These are phyloP conservation scores for Tribolium madens DNA, from an alignment of 1,140 invertebrate species.

Conservation along the genomic window DNA sequence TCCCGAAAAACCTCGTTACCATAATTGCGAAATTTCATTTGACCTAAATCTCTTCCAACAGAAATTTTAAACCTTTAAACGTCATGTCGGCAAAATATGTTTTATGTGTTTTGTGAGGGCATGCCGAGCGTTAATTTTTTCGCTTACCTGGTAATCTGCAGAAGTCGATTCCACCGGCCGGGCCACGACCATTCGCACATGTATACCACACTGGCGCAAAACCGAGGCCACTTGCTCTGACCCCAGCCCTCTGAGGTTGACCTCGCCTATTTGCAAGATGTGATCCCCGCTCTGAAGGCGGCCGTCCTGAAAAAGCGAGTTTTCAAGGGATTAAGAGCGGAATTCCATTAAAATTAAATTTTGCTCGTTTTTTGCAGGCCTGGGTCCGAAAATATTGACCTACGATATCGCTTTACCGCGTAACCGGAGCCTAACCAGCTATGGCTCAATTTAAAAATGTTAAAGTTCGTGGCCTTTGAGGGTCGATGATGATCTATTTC, in stretches of 20 bases:
- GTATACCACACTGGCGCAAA: slow-evolving; percentile 83
- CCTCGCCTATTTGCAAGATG: slow-evolving; percentile 89
- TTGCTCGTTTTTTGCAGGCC: too few species aligned
- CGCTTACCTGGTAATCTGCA: slow-evolving; percentile 67
- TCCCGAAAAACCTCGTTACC: slow-evolving; percentile 10
- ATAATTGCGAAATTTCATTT: slow-evolving; percentile 20
- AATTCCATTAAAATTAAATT: too few species aligned
- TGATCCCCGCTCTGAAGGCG: slow-evolving; percentile 88
- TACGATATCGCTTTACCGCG: too few species aligned
- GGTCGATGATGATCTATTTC: slow-evolving; percentile 3
- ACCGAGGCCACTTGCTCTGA: slow-evolving; percentile 92
- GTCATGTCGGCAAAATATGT: neutral
- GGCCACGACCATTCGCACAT: slow-evolving; percentile 87
- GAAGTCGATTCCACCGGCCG: slow-evolving; percentile 75
- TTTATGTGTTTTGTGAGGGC: too few species aligned
- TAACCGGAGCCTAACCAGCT: too few species aligned
- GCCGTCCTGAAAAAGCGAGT: slow-evolving; percentile 75
- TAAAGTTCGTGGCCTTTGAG: slow-evolving; percentile 3
- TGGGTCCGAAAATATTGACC: too few species aligned
- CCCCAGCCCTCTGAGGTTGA: slow-evolving; percentile 87
- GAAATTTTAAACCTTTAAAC: slow-evolving; percentile 10
- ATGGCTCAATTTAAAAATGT: neutral
- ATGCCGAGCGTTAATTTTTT: too few species aligned
- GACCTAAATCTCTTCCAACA: neutral
- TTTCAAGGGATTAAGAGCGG: neutral